Percentiles rank a stretch among this genome's conserved stretches.
phyloP scores from a whole-genome alignment of 35 echinoderm and acorn worm species.

The Patiria miniata region DNA sequence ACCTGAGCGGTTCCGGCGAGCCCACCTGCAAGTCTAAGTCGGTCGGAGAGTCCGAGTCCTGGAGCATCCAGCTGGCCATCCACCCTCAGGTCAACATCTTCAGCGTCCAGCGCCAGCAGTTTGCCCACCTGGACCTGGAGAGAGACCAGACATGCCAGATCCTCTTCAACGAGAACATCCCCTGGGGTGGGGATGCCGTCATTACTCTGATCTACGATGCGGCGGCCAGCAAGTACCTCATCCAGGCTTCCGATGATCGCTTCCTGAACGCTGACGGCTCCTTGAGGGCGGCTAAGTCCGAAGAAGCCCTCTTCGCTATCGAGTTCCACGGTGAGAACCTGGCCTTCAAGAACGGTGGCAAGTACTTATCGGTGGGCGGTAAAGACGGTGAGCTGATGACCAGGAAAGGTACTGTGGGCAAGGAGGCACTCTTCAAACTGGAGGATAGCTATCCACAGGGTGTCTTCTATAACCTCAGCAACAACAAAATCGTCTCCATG shows the following conservation, averaged over 20 bases:
- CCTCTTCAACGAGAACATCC: constrained; percentile 31
- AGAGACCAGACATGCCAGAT: not conserved
- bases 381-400: constrained; percentile 11
- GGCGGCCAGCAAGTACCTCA: constrained; percentile 4
- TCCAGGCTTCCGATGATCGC: constrained; percentile 32
- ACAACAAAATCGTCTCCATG: constrained; percentile 36
- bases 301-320: not conserved
- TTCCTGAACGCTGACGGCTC: not conserved
- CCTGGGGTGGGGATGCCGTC: constrained; percentile 36
- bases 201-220: constrained; percentile 46
- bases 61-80: constrained; percentile 36
- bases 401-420: not conserved
- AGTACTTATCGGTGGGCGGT: constrained; percentile 30
- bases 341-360: constrained; percentile 35
- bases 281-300: not conserved
- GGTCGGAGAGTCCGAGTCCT: not conserved
- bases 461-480: constrained; percentile 23
- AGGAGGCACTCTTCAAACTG: constrained; percentile 19
- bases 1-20: constrained; percentile 28
- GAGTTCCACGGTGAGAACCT: constrained; percentile 27
- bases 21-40: constrained; percentile 23
- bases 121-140: constrained; percentile 22
- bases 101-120: constrained; percentile 9
- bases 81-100: constrained; percentile 46
- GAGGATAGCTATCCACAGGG: constrained; percentile 52